Evolutionary conservation across 2,888 invertebrate genomes (phyloP), one percentile per base, ranked within the genome.

Genomic region (Yponomeuta plumbellus): DNA sequence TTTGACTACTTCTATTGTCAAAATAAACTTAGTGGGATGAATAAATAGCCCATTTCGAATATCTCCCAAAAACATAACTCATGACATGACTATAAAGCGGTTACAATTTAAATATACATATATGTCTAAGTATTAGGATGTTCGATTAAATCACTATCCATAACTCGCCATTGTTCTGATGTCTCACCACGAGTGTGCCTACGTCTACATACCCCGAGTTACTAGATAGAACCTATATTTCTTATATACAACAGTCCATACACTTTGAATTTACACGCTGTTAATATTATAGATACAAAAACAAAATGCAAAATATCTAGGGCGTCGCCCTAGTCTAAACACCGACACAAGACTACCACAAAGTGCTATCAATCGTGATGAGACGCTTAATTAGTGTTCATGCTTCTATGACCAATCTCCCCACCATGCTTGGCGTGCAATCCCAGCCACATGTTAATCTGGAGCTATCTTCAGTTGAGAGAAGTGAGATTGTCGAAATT

Each of bases 281-380:
- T 26, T 62, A 62, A 34, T 75, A 74, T 70, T 65, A 72, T 74
- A 75, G 74, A 74, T 72, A 76, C 11, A 57, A 64, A 77, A 71
- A 69, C 69, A 68, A 77, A 77, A 80, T 78, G 79, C 76, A 76
- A 72, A 26, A 74, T 78, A 77, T 78, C 72, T 76, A 76, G 73
- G 76, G 70, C 75, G 71, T 77, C 13, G 72, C 71, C 72, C 74
- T 74, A 71, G 64, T 77, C 80, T 80, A 80, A 78, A 74, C 73
- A 82, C 73, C 73, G 80, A 80, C 81, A 81, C 77, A 79, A 79
- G 77, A 76, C 83, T 84, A 83, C 80, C 70, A 76, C 76, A 77
- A 79, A 75, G 80, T 80, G 80, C 80, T 80, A 78, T 78, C 75
- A 76, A 78, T 77, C 71, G 77, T 78, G 77, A 78, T 73, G 76